These are phyloP conservation scores for Coracopsis vasa DNA, from an alignment of 2,113 vertebrate species.

Conservation along the genomic window DNA sequence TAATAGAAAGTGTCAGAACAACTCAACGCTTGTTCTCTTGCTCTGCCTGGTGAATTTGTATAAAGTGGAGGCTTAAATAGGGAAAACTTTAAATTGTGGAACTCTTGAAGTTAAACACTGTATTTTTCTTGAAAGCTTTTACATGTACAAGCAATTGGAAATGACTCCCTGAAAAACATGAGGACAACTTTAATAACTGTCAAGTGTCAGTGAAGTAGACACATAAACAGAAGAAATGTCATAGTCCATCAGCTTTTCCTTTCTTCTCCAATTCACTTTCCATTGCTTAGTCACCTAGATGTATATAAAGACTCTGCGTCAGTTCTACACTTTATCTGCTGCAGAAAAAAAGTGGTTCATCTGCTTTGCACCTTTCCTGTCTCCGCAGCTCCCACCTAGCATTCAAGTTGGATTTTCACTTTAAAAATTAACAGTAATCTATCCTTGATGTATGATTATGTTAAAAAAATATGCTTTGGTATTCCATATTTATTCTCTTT, in stretches of 20 bases:
- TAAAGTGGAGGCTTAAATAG: conserved; percentile 19
- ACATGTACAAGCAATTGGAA: conserved; percentile 49
- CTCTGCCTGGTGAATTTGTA: neutral
- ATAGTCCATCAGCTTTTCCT: conserved; percentile 42
- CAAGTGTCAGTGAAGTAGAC: conserved; percentile 33
- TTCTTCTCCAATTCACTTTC: conserved; percentile 1
- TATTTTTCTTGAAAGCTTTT: conserved; percentile 50
- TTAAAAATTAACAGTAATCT: neutral
- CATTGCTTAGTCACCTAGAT: neutral
- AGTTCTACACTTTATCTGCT: neutral
- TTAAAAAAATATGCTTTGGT: neutral
- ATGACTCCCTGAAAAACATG: conserved; percentile 51
- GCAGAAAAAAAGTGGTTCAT: neutral
- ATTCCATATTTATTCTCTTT: neutral
- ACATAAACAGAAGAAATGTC: conserved; percentile 44
- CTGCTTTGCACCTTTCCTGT: neutral
- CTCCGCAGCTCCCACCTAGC: neutral
- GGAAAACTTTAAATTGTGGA: conserved; percentile 28
- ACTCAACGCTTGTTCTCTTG: neutral
- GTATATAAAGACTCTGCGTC: neutral
- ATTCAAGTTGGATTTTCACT: neutral
- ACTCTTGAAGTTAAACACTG: neutral
- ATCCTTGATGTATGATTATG: neutral
- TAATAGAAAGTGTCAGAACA: conserved; percentile 13
- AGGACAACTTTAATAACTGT: conserved; percentile 46